Evolutionary conservation across 2,888 invertebrate genomes (phyloP).

Genomic region (Elegia similella): DNA sequence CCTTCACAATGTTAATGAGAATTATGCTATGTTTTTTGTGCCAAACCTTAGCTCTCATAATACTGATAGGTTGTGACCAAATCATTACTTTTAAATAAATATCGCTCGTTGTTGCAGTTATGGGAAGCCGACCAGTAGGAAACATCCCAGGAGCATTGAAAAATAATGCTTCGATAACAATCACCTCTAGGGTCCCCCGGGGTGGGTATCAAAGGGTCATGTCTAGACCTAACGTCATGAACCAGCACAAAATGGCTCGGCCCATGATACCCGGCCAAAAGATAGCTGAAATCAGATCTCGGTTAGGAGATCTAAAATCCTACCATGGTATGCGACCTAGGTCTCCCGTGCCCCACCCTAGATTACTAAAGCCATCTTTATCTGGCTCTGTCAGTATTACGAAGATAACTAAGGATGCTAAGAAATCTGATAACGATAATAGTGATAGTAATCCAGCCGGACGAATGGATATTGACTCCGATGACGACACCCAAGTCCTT

Average conservation of each 20-base stretch:
- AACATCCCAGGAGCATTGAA: conserved; percentile 78
- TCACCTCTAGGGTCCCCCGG: conserved; percentile 74
- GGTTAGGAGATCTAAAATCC: conserved; percentile 60
- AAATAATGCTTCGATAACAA: conserved; percentile 83
- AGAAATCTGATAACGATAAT: conserved; percentile 45
- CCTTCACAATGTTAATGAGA: too few species aligned
- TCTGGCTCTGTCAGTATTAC: conserved; percentile 74
- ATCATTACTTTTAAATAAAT: too few species aligned
- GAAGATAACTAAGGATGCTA: conserved; percentile 58
- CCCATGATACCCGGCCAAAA: conserved; percentile 66
- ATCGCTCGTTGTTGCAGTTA: conserved; percentile 45
- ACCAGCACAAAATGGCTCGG: conserved; percentile 56
- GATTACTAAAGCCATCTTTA: conserved; percentile 57
- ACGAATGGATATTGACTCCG: conserved; percentile 53
- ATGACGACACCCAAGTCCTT: conserved; percentile 67
- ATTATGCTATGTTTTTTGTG: too few species aligned
- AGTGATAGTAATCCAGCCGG: conserved; percentile 39
- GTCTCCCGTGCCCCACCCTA: conserved; percentile 48
- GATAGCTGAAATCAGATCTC: conserved; percentile 64
- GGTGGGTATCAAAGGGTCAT: conserved; percentile 63
- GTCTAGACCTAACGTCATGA: conserved; percentile 56
- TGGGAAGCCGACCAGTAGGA: conserved; percentile 59
- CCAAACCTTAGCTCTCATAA: too few species aligned
- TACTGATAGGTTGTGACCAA: too few species aligned
- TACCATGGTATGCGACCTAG: conserved; percentile 58